Percentiles rank a stretch among this genome's conserved stretches.
These are phyloP conservation scores for Volucella inflata DNA, from an alignment of 2,888 invertebrate genomes.

Conservation along the genomic window DNA sequence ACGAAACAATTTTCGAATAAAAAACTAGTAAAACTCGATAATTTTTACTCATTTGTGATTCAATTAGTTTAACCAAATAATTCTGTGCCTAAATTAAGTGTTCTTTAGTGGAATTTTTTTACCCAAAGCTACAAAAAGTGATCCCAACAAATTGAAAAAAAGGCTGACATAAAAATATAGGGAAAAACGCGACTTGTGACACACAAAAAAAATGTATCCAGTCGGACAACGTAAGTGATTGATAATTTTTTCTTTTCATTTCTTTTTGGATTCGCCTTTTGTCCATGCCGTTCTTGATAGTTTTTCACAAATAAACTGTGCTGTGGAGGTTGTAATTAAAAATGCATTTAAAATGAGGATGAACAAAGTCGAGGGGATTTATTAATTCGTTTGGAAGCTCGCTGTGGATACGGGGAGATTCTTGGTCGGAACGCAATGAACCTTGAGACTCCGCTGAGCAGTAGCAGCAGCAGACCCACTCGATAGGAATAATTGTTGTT, in stretches of 20 bases:
- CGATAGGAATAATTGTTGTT: conserved; percentile 55
- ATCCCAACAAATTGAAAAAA: conserved; percentile 70
- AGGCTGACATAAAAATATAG: conserved; percentile 77
- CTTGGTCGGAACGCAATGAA: conserved; percentile 58
- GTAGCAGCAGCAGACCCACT: conserved; percentile 41
- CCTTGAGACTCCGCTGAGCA: conserved; percentile 69
- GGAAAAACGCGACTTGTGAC: conserved; percentile 76
- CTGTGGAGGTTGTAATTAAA: not conserved
- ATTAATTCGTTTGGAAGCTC: not conserved
- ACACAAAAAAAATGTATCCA: conserved; percentile 86
- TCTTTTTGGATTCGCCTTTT: conserved; percentile 4
- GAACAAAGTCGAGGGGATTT: conserved; percentile 6
- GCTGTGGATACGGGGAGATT: conserved; percentile 28
- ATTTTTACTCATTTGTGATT: conserved; percentile 75
- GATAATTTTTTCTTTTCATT: conserved; percentile 29
- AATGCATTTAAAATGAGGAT: conserved; percentile 21
- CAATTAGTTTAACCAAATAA: conserved; percentile 76
- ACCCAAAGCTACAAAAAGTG: conserved; percentile 69
- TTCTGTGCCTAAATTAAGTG: conserved; percentile 76
- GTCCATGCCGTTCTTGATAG: not conserved
- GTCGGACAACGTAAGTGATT: conserved; percentile 88
- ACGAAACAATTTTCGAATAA: conserved; percentile 77
- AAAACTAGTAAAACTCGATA: conserved; percentile 77
- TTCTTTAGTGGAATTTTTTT: conserved; percentile 74
- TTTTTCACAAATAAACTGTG: not conserved